Conservation (phyloP, 37 sponge, comb jelly and placozoan genomes). For the Lycopodina hypogea region DNA sequence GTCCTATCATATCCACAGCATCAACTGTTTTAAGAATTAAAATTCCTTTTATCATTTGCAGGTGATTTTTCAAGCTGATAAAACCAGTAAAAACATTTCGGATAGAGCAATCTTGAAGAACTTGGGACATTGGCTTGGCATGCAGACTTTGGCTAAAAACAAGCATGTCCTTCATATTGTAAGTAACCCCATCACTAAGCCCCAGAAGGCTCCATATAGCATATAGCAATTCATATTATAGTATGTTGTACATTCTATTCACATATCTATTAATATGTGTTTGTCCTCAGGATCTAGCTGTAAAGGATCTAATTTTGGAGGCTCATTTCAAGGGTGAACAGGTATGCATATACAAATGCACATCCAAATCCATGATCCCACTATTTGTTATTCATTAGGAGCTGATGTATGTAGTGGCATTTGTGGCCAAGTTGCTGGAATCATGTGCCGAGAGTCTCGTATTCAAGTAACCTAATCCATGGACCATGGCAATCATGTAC, state of each 20-base stretch:
- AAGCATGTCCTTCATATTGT: slow-evolving; percentile 89
- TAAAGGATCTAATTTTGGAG: slow-evolving; percentile 92
- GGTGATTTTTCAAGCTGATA: slow-evolving; percentile 86
- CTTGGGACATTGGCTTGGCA: slow-evolving; percentile 94
- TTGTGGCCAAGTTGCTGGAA: slow-evolving; percentile 95
- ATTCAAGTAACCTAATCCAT: slow-evolving; percentile 95
- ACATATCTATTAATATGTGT: too few species aligned
- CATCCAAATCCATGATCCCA: background rate
- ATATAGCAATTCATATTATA: too few species aligned
- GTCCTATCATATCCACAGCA: background rate
- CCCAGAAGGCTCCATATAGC: too few species aligned
- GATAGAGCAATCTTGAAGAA: slow-evolving; percentile 93
- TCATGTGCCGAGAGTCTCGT: slow-evolving; percentile 85
- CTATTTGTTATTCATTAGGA: slow-evolving; percentile 56
- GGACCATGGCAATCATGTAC: slow-evolving; percentile 95
- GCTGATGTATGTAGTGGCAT: slow-evolving; percentile 92
- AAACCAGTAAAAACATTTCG: slow-evolving; percentile 78
- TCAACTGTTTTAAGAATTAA: too few species aligned
- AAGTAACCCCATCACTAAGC: slow-evolving; percentile 3
- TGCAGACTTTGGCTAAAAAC: slow-evolving; percentile 92
- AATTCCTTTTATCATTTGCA: slow-evolving; percentile 4
- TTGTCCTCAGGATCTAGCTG: slow-evolving; percentile 70
- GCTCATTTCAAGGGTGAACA: slow-evolving; percentile 87
- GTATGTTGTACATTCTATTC: too few species aligned
- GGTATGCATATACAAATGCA: slow-evolving; percentile 23